Evolutionary conservation across 2,797 vertebrate genomes (phyloP).

Genomic region (Pterois miles): DNA sequence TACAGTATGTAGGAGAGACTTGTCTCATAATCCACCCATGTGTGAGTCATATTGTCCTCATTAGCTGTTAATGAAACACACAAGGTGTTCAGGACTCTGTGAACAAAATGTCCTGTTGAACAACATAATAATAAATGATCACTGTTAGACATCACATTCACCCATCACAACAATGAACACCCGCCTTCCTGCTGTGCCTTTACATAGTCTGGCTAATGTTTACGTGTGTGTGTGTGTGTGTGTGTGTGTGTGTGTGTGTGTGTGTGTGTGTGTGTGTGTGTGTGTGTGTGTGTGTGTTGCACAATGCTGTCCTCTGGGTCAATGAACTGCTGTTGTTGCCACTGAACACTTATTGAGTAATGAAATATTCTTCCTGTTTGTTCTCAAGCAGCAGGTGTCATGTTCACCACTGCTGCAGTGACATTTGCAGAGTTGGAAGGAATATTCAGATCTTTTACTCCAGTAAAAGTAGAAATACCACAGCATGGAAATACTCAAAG

Average conservation of each 20-base stretch:
- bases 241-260: conserved; percentile 46
- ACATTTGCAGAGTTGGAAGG: not conserved
- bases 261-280: conserved; percentile 53
- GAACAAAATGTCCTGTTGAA: conserved; percentile 20
- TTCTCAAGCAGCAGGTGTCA: not conserved
- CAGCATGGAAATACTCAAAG: not conserved
- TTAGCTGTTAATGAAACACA: not conserved
- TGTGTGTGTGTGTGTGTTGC: conserved; percentile 62
- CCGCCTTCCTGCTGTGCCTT: conserved; percentile 28
- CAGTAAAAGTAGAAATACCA: not conserved
- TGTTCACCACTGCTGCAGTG: not conserved
- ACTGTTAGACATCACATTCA: not conserved
- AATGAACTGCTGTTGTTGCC: conserved; percentile 31
- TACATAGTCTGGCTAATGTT: conserved; percentile 77
- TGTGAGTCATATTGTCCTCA: not conserved
- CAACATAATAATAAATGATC: not conserved
- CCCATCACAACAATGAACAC: conserved; percentile 24
- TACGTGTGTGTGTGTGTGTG: conserved; percentile 54
- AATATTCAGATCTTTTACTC: not conserved
- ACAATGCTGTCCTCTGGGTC: conserved; percentile 54
- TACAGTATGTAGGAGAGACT: not conserved
- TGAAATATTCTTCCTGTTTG: not conserved
- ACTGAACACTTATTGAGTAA: conserved; percentile 2
- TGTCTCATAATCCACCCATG: not conserved
- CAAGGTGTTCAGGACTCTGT: not conserved